Conservation (phyloP, 1,140 invertebrate species). For the Aleiodes sp. region DNA sequence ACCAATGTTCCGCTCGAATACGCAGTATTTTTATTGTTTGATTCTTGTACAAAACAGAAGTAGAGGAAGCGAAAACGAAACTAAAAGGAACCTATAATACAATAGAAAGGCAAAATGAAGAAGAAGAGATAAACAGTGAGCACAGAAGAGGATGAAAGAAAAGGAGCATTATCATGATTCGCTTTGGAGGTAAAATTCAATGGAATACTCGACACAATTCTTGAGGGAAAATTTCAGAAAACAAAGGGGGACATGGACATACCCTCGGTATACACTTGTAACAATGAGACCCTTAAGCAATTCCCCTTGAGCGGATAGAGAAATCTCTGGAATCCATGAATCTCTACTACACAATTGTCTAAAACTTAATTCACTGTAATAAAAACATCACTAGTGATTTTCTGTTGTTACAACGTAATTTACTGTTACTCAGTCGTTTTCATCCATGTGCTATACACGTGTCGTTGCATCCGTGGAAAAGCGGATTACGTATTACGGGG, state of each 20-base stretch:
- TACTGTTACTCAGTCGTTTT: neutral
- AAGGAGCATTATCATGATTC: constrained; percentile 24
- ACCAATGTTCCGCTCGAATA: constrained; percentile 49
- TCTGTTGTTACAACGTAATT: neutral
- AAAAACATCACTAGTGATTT: constrained; percentile 9
- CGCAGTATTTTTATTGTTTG: constrained; percentile 37
- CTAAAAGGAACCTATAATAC: neutral
- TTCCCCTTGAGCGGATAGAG: neutral
- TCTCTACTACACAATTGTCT: neutral
- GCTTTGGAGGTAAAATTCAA: constrained; percentile 34
- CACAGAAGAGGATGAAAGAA: neutral
- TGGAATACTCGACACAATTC: constrained; percentile 12
- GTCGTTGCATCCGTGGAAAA: constrained; percentile 5
- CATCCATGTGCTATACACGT: constrained; percentile 2
- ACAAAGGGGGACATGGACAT: constrained; percentile 10
- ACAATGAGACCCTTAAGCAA: constrained; percentile 16
- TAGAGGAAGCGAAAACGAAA: neutral
- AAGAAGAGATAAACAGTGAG: neutral
- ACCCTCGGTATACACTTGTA: constrained; percentile 1
- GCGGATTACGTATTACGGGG: constrained; percentile 6
- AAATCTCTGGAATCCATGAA: neutral
- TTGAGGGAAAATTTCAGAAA: constrained; percentile 26
- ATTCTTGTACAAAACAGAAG: constrained; percentile 23
- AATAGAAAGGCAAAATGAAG: too few species aligned
- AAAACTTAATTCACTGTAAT: constrained; percentile 15